Base-by-base conservation (phyloP, 2,113 vertebrate species). In the Lathamus discolor region DNA sequence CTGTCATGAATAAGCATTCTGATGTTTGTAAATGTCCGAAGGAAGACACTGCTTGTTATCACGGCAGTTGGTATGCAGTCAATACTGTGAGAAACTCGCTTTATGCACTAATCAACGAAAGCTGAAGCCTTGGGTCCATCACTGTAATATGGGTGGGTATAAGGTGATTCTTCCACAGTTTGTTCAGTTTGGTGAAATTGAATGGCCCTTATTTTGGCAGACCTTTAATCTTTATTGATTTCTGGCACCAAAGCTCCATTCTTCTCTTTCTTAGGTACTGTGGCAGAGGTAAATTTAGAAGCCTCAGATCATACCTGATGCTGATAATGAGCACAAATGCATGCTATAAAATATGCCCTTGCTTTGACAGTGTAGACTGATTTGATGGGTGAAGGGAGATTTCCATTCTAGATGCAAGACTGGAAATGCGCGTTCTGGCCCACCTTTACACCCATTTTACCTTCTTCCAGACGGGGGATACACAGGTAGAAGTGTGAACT, bases 21-120 rank as follows among this genome's bases (percentile, higher is more conserved):
- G 86, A 95, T 95, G 95, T 97, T 95, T 96, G 95, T 96, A 93
- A 89, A 95, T 95, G 93, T 96, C 96, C 81, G 49, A 96, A 89
- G 88, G 88, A 96, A 96, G 95, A 78, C 86, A 46, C 74, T 4
- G 86, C 96, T 95, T 92, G 92, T 96, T 95, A 93, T 78, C 54
- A 1, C 70, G 5, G 90, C 74, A 73, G 83, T 87, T 93, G 70
- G 92, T 95, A 57, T 76, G 62, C 77, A 93, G 74, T 84, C 81
- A 73, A 54, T 66, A 66, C 83, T 66, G 68, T 1, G 27, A 86
- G 74, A 68, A 81, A 35, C 66, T 76, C 48, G 12, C 66, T 83
- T 83, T 33, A 29, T 57, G 70, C 81, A 35, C 57, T 74, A 13
- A 89, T 94, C 80, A 74, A 80, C 44, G 79, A 89, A 88, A 93